Conservation (phyloP, 2,888 invertebrate genomes). For the Brachynemurus nebulosus region DNA sequence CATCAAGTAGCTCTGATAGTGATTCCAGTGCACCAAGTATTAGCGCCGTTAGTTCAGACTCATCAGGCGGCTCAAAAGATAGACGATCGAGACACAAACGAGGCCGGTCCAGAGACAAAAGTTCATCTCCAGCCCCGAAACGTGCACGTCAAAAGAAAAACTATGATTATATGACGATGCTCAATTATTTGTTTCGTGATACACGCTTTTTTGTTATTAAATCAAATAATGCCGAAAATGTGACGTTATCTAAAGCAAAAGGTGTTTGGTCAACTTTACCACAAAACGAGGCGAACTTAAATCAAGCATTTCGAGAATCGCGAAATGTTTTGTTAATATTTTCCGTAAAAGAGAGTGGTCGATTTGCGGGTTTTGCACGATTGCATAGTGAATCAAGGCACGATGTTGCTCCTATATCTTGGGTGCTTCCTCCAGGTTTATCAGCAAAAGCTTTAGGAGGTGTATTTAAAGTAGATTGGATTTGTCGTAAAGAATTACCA, state of each 20-base stretch:
- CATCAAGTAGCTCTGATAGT: conserved; percentile 60
- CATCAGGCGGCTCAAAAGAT: conserved; percentile 37
- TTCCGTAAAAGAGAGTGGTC: conserved; percentile 96
- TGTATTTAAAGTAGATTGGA: conserved; percentile 95
- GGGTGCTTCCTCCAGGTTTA: conserved; percentile 89
- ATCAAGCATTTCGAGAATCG: conserved; percentile 85
- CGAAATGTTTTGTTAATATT: conserved; percentile 91
- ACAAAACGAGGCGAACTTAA: conserved; percentile 91
- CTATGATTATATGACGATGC: conserved; percentile 74
- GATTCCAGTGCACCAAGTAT: conserved; percentile 61
- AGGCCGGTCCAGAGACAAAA: conserved; percentile 30
- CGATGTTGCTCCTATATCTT: conserved; percentile 79
- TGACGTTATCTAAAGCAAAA: conserved; percentile 84
- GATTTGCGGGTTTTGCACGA: conserved; percentile 88
- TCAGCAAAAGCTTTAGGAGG: conserved; percentile 88
- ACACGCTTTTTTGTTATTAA: conserved; percentile 94
- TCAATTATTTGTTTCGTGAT: conserved; percentile 89
- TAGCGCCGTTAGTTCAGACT: conserved; percentile 62
- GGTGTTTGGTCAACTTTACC: conserved; percentile 97
- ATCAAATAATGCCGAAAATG: conserved; percentile 95
- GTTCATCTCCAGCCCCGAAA: conserved; percentile 27
- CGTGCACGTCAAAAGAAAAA: conserved; percentile 41
- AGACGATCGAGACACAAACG: conserved; percentile 44
- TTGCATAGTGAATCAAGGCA: conserved; percentile 77
- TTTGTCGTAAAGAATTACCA: conserved; percentile 85